Evolutionary conservation across 2,113 vertebrate genomes (phyloP), one percentile per base, ranked within the genome.

Genomic region (Erythrocercus mccallii): DNA sequence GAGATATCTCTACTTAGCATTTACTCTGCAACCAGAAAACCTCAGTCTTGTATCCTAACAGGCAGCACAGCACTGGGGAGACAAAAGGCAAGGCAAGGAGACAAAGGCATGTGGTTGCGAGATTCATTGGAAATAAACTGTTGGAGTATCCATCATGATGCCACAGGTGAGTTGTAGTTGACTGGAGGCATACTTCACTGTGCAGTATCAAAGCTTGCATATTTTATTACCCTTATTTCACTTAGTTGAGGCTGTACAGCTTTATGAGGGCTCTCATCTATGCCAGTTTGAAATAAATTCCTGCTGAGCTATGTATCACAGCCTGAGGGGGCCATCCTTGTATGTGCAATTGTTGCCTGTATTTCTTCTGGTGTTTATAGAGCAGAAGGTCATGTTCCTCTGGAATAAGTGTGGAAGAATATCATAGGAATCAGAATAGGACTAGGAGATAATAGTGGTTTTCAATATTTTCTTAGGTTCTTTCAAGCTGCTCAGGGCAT

Each of bases 161-260:
- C 62, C 81, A 31, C 33, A 9, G 4, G 76, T 85, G 93, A 96
- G 92, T 72, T 96, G 90, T 85, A 74, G 74, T 58, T 96, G 96
- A 96, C 93, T 85, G 51, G 82, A 97, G 94, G 68, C 80, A 85
- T 94, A 69, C 81, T 92, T 95, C 90, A 93, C 11, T 4, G 12
- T 5, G 3, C 21, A 7, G 56, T 62, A 90, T 57, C 58, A 54
- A 77, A 92, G 69, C 94, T 96, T 90, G 95, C 92, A 77, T 92
- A 84, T 95, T 97, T 97, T 96, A 89, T 92, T 93, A 94, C 92
- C 58, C 61, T 93, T 96, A 97, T 96, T 96, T 97, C 97, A 96
- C 20, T 45, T 81, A 71, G 66, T 56, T 96, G 95, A 96, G 91
- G 86, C 72, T 83, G 31, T 80, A 61, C 61, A 96, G 79, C 81